Base-by-base conservation (phyloP, 2,113 vertebrate genomes). In the Carassius gibelio region DNA sequence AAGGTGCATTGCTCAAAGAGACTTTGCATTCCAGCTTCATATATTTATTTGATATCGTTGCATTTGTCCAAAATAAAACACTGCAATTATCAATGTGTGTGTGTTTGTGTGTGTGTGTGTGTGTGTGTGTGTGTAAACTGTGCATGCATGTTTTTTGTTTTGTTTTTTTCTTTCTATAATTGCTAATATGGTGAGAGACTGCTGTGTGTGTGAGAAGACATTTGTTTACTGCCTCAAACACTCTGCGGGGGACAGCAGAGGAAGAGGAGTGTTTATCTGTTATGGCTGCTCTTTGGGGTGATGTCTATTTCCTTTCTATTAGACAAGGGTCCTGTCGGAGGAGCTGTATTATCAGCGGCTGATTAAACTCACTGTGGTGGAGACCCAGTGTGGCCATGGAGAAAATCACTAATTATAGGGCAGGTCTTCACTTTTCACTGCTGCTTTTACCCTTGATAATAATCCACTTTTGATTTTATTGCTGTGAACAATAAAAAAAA, bases 11-110 rank as follows among this genome's bases (percentile, higher is more conserved):
- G 91, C 92, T 91, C 88, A 80, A 87, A 89, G 93, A 92, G 87
- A 83, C 61, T 74, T 89, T 87, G 85, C 89, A 88, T 85, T 84
- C 85, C 84, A 68, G 75, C 80, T 89, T 93, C 89, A 94, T 92
- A 94, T 93, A 93, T 93, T 94, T 92, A 91, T 94, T 94, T 93
- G 34, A 87, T 91, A 85, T 86, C 85, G 87, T 92, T 91, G 91
- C 89, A 81, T 85, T 64, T 89, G 82, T 74, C 88, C 62, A 81
- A 87, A 87, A 89, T 90, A 91, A 92, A 93, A 90, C 84, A 84
- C 82, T 81, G 84, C 34, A 34, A n/a, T 52, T 62, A 75, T 34
- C 57, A 81, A 52, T 23, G 7, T 23, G 38, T 75, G 55, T 75
- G 50, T 50, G 48, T 50, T 52, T 59, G n/a, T 34, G 48, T 50